These are phyloP conservation scores for Diloba caeruleocephala DNA, from an alignment of 2,888 invertebrate genomes.

Conservation along the genomic window DNA sequence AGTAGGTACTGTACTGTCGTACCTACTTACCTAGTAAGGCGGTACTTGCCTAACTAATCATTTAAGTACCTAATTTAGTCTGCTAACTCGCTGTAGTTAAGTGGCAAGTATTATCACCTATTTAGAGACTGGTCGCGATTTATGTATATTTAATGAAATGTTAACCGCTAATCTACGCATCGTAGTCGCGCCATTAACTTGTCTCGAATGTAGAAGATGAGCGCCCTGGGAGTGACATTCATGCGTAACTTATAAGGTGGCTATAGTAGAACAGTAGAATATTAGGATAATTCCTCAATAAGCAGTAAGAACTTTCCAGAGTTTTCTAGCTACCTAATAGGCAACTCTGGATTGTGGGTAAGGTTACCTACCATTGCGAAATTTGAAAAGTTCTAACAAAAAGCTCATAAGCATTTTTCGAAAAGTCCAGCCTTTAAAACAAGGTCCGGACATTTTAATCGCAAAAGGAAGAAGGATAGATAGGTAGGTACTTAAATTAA, in stretches of 20 bases:
- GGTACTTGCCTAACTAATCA: constrained; percentile 43
- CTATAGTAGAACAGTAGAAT: too few species aligned
- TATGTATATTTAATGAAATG: constrained; percentile 46
- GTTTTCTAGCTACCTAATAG: too few species aligned
- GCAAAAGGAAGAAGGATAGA: not conserved
- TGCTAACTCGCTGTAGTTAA: constrained; percentile 15
- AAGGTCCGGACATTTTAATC: too few species aligned
- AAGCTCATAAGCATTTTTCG: too few species aligned
- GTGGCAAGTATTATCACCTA: constrained; percentile 26
- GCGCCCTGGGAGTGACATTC: constrained; percentile 16
- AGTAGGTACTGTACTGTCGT: not conserved
- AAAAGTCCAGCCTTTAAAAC: too few species aligned
- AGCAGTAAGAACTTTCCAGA: too few species aligned
- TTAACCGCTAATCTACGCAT: constrained; percentile 41
- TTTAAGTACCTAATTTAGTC: constrained; percentile 45
- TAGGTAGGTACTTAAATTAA: too few species aligned
- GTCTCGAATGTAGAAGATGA: constrained; percentile 31
- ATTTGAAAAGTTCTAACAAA: too few species aligned
- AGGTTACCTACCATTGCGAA: too few species aligned
- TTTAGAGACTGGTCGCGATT: constrained; percentile 34
- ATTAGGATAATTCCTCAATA: too few species aligned
- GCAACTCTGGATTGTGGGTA: too few species aligned
- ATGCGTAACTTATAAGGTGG: not conserved
- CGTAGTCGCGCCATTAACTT: constrained; percentile 38
- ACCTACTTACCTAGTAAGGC: constrained; percentile 10